Base-by-base conservation (phyloP, 2,888 invertebrate genomes). In the Lycia hirtaria region DNA sequence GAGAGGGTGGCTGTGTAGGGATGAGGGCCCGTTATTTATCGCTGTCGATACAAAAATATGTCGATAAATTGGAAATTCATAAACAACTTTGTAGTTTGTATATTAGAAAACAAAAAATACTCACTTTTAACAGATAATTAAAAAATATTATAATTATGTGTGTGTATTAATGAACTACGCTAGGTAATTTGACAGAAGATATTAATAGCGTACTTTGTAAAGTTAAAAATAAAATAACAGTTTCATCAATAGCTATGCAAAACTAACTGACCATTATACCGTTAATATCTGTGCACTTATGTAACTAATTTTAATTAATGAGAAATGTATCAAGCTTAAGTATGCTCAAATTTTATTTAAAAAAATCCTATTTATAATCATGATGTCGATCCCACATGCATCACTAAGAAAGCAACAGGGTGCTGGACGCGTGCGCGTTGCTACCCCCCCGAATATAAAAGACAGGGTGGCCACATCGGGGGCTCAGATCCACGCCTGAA, bases 381-480 rank as follows among this genome's bases (percentile, higher is more conserved):
- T 84, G 85, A 84, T 61, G 73, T 38, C 61, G 62, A 60, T 33
- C 58, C 12, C 28, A 28, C 14, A 30, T 38, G 52, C 85, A 57
- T 69, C 76, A 64, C 85, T 81, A 79, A 60, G 90, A 90, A 90
- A 89, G 91, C 91, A 91, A 91, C 91, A 91, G 91, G 91, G 91
- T 91, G 87, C 84, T 80, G 82, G 83, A 90, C 91, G 91, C 91
- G 83, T 91, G 91, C 91, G 91, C 91, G 89, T 76, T 81, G 71
- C 81, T 78, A 80, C 82, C 88, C 88, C 80, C 44, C 62, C 48
- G 61, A 61, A 72, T 66, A 85, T 89, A 90, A 87, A 89, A 76
- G 71, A 79, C 67, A 73, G 69, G 71, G 78, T 79, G 73, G 82
- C 75, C 71, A 71, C 67, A 75, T 65, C 76, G 64, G 67, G 76